Evolutionary conservation across 2,888 invertebrate genomes (phyloP).

Genomic region (Lomographa bimaculata): DNA sequence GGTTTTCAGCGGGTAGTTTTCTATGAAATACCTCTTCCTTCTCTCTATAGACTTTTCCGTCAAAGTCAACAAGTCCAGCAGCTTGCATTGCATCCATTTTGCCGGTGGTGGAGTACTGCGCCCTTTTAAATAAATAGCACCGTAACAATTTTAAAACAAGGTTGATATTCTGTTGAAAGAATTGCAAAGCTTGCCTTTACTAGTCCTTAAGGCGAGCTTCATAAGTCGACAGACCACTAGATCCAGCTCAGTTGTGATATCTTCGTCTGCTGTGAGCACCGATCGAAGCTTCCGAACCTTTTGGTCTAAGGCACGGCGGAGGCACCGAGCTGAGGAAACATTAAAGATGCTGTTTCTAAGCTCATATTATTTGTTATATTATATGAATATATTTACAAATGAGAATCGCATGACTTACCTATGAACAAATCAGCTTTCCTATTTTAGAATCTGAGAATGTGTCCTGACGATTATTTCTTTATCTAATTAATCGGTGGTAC

Average conservation of each 20-base stretch:
- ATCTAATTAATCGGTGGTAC: no score
- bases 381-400: no score
- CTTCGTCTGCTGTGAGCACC: constrained; percentile 61
- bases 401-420: no score
- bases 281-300: constrained; percentile 62
- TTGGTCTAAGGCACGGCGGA: constrained; percentile 61
- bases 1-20: constrained; percentile 46
- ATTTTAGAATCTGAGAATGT: no score
- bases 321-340: constrained; percentile 46
- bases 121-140: constrained; percentile 14
- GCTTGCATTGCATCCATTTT: constrained; percentile 68
- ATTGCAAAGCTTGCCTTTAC: constrained; percentile 37
- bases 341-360: no score
- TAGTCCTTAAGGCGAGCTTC: constrained; percentile 59
- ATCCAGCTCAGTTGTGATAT: constrained; percentile 63
- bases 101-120: constrained; percentile 50
- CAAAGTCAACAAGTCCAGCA: constrained; percentile 64
- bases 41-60: constrained; percentile 67
- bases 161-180: no score
- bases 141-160: no score
- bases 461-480: no score
- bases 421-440: no score
- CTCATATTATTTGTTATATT: no score
- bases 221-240: constrained; percentile 64
- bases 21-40: constrained; percentile 50